These are phyloP conservation scores for Solenopsis fugax DNA, from an alignment of 1,140 invertebrate species.

Conservation along the genomic window DNA sequence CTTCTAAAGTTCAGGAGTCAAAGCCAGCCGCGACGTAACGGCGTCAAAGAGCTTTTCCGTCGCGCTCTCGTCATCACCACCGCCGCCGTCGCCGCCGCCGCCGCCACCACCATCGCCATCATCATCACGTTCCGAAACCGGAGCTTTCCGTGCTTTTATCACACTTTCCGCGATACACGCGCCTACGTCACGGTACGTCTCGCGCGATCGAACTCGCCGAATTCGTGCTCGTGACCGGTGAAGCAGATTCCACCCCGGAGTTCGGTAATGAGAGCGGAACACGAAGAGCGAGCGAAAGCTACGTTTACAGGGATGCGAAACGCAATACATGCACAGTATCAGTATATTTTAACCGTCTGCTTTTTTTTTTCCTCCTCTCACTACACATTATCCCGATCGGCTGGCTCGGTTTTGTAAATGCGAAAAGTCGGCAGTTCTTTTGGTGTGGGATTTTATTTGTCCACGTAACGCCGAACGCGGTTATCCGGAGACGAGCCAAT, in stretches of 20 bases:
- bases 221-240: constrained; percentile 19
- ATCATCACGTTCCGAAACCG: constrained; percentile 3
- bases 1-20: constrained; percentile 65
- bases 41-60: constrained; percentile 58
- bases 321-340: no score
- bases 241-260: neutral
- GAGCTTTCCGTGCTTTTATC: constrained; percentile 39
- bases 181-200: neutral
- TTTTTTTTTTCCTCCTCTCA: neutral
- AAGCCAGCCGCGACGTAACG: constrained; percentile 47
- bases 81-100: neutral
- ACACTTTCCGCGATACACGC: constrained; percentile 22
- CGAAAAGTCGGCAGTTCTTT: constrained; percentile 9
- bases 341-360: neutral
- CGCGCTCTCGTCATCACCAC: constrained; percentile 34
- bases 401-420: neutral
- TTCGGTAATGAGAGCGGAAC: neutral
- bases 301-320: neutral
- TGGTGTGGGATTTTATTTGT: constrained; percentile 46
- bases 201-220: constrained; percentile 28
- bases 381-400: neutral
- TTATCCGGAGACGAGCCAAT: constrained; percentile 53
- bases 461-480: constrained; percentile 37
- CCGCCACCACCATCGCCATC: neutral
- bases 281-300: neutral